Conservation (phyloP, 53 echinoderm and acorn worm genomes). For the Crossaster papposus region DNA sequence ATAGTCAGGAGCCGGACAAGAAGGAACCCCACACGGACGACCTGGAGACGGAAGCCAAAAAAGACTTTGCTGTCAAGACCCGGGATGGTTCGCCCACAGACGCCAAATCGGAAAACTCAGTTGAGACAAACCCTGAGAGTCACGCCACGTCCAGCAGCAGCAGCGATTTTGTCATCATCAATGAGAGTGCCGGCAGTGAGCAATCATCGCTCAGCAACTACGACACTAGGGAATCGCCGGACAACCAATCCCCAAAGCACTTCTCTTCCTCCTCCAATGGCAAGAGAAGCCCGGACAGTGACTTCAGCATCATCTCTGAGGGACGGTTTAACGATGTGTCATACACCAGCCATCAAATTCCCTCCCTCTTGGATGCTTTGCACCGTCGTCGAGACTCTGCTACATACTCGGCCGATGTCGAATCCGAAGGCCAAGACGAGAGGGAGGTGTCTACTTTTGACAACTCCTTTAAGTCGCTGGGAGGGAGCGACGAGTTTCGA, state of each 20-base stretch:
- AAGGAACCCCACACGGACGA: conserved; percentile 20
- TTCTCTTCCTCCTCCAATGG: conserved; percentile 90
- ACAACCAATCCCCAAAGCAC: conserved; percentile 90
- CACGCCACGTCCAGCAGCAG: conserved; percentile 86
- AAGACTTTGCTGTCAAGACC: conserved; percentile 23
- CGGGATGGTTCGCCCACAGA: conserved; percentile 60
- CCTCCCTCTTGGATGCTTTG: conserved; percentile 69
- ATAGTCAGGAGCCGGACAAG: conserved; percentile 42
- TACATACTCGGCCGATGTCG: conserved; percentile 92
- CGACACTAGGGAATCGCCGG: conserved; percentile 86
- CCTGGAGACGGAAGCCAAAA: conserved; percentile 1
- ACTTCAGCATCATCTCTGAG: conserved; percentile 96
- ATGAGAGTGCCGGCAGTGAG: conserved; percentile 87
- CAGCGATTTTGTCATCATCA: conserved; percentile 99
- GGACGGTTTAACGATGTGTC: conserved; percentile 83
- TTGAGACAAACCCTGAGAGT: conserved; percentile 66
- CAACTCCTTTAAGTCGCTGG: conserved; percentile 69
- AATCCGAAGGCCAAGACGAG: conserved; percentile 93
- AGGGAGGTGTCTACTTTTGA: conserved; percentile 48
- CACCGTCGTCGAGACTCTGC: conserved; percentile 83
- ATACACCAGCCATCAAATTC: conserved; percentile 62
- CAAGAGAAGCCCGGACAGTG: conserved; percentile 98
- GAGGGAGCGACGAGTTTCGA: conserved; percentile 62
- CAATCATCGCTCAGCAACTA: conserved; percentile 84
- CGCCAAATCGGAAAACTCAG: conserved; percentile 78